Conservation (phyloP, 2,888 invertebrate genomes). For the Pseudeuparius sepicola region DNA sequence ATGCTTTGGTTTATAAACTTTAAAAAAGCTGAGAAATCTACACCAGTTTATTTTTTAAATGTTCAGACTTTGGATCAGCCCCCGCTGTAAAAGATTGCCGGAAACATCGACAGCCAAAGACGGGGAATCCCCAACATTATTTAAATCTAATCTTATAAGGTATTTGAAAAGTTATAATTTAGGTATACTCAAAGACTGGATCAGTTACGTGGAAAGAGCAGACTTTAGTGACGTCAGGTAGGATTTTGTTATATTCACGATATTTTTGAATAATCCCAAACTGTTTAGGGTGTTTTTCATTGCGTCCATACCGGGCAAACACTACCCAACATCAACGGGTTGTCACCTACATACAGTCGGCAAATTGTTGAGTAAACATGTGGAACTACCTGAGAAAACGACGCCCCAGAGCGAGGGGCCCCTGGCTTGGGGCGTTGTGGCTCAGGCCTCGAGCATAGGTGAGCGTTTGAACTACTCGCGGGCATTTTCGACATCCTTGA, state of each 20-base stretch:
- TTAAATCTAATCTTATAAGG: slow-evolving; percentile 65
- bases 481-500: not conserved
- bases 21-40: no score
- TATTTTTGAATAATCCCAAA: no score
- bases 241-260: slow-evolving; percentile 32
- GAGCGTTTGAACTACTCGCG: slow-evolving; percentile 31
- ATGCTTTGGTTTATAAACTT: slow-evolving; percentile 7
- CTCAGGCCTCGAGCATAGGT: slow-evolving; percentile 89
- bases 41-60: slow-evolving; percentile 3
- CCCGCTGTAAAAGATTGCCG: slow-evolving; percentile 57
- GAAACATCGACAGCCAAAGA: slow-evolving; percentile 41
- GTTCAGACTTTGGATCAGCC: slow-evolving; percentile 79
- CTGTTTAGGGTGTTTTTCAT: slow-evolving; percentile 69
- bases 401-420: slow-evolving; percentile 35
- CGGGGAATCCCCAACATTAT: slow-evolving; percentile 77
- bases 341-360: slow-evolving; percentile 49
- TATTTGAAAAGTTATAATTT: slow-evolving; percentile 70
- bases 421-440: slow-evolving; percentile 47
- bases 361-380: slow-evolving; percentile 55
- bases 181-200: slow-evolving; percentile 59
- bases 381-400: slow-evolving; percentile 38
- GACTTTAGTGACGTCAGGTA: slow-evolving; percentile 78
- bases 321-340: slow-evolving; percentile 36
- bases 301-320: slow-evolving; percentile 77
- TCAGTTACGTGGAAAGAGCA: slow-evolving; percentile 60